phyloP scores from a whole-genome alignment of 1,140 invertebrate genomes.

The Lordiphosa collinella region DNA sequence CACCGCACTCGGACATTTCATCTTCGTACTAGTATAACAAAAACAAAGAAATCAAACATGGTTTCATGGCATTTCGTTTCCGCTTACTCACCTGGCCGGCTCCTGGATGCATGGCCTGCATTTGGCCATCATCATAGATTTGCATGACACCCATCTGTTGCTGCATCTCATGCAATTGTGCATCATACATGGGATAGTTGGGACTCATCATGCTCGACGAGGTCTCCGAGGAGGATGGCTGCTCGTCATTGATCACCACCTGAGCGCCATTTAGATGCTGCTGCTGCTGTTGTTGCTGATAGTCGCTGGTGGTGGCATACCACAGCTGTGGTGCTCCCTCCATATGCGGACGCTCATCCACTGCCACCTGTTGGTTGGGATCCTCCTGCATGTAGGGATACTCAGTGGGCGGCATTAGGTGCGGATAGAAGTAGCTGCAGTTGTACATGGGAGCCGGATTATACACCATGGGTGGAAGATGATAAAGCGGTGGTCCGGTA shows the following conservation, averaged over 20 bases:
- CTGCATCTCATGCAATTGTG: slow-evolving; percentile 70
- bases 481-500: slow-evolving; percentile 54
- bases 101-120: slow-evolving; percentile 61
- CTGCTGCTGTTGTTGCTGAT: slow-evolving; percentile 43
- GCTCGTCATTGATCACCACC: slow-evolving; percentile 51
- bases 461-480: slow-evolving; percentile 36
- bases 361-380: slow-evolving; percentile 27
- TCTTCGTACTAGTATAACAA: slow-evolving; percentile 49
- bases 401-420: slow-evolving; percentile 48
- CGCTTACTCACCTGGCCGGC: slow-evolving; percentile 44
- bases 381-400: slow-evolving; percentile 59
- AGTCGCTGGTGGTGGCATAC: slow-evolving; percentile 54
- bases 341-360: slow-evolving; percentile 53
- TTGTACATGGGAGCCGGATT: slow-evolving; percentile 47
- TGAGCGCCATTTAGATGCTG: slow-evolving; percentile 35
- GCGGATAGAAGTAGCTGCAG: slow-evolving; percentile 47
- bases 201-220: slow-evolving; percentile 72
- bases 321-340: slow-evolving; percentile 52
- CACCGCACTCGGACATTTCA: slow-evolving; percentile 56
- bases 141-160: slow-evolving; percentile 76
- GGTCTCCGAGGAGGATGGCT: slow-evolving; percentile 60
- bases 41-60: neutral
- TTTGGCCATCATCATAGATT: slow-evolving; percentile 67
- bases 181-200: slow-evolving; percentile 70
- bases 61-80: too few relatives aligned